phyloP scores from a whole-genome alignment of 2,797 vertebrate genomes.

The Cryptoblepharus egeriae region DNA sequence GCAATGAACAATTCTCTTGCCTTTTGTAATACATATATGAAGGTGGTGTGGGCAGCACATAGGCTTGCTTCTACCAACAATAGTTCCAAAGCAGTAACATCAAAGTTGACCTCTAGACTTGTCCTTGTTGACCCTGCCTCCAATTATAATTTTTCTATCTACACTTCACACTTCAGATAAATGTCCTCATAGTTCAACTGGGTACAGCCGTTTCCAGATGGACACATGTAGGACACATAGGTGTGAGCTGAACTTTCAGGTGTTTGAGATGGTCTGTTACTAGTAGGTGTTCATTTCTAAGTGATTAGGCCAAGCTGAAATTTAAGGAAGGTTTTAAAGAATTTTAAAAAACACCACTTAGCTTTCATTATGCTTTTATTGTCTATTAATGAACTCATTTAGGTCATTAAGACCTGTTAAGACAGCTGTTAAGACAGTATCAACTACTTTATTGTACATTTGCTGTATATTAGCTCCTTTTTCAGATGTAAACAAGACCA shows the following conservation, averaged over 20 bases:
- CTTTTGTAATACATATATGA: background rate
- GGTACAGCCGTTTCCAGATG: background rate
- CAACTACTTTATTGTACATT: background rate
- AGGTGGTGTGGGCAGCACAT: background rate
- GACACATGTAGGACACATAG: no score
- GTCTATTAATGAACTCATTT: background rate
- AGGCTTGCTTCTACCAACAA: no score
- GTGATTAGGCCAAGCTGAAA: background rate
- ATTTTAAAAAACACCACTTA: background rate
- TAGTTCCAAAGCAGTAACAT: background rate
- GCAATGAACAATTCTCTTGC: background rate
- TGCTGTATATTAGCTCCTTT: background rate
- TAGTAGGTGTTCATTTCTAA: background rate
- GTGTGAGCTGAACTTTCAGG: background rate
- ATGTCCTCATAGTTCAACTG: background rate
- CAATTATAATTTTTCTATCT: background rate
- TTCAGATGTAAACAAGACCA: background rate
- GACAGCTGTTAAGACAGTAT: background rate
- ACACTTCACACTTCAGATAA: background rate
- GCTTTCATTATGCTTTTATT: background rate
- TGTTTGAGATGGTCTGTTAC: background rate
- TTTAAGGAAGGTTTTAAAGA: background rate
- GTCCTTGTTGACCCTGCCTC: background rate
- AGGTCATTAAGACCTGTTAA: background rate
- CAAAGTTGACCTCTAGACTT: background rate